phyloP scores from a whole-genome alignment of 2,113 vertebrate genomes.

The Numenius arquata region DNA sequence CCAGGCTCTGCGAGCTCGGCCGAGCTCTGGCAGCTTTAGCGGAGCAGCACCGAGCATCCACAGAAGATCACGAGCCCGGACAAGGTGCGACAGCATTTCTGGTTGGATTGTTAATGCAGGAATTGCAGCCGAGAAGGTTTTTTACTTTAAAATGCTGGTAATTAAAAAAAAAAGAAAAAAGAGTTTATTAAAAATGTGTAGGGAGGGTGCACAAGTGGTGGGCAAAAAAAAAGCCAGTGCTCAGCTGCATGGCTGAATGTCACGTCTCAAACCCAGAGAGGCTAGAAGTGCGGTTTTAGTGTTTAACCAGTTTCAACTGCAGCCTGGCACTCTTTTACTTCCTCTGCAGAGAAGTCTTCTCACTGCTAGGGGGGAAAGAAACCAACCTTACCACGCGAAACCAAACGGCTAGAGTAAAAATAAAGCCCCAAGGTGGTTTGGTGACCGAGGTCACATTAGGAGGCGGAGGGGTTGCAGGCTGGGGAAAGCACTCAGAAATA shows the following conservation, averaged over 20 bases:
- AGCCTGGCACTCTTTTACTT: slow-evolving; percentile 79
- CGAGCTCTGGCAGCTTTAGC: slow-evolving; percentile 37
- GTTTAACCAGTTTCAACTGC: slow-evolving; percentile 78
- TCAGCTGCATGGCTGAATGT: slow-evolving; percentile 71
- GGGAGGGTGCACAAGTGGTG: slow-evolving; percentile 16
- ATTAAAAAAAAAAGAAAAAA: background rate
- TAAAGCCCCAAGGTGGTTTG: slow-evolving; percentile 75
- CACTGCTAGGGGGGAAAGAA: slow-evolving; percentile 65
- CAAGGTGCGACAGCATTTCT: background rate
- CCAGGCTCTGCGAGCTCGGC: slow-evolving; percentile 29
- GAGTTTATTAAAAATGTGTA: background rate
- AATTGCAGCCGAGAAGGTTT: background rate
- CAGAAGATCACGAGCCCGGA: background rate
- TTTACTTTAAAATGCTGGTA: background rate
- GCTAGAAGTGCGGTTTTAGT: slow-evolving; percentile 77
- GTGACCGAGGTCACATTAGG: slow-evolving; percentile 70
- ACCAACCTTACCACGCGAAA: slow-evolving; percentile 67
- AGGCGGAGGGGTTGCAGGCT: slow-evolving; percentile 24
- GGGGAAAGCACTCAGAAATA: slow-evolving; percentile 45
- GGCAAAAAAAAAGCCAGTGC: slow-evolving; percentile 6
- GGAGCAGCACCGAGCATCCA: slow-evolving; percentile 35
- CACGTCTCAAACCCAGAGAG: slow-evolving; percentile 76
- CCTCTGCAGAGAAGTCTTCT: slow-evolving; percentile 66
- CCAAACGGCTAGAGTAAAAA: slow-evolving; percentile 69
- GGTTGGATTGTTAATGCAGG: background rate